phyloP scores from a whole-genome alignment of 2,113 vertebrate genomes.

The Oreotrochilus melanogaster region DNA sequence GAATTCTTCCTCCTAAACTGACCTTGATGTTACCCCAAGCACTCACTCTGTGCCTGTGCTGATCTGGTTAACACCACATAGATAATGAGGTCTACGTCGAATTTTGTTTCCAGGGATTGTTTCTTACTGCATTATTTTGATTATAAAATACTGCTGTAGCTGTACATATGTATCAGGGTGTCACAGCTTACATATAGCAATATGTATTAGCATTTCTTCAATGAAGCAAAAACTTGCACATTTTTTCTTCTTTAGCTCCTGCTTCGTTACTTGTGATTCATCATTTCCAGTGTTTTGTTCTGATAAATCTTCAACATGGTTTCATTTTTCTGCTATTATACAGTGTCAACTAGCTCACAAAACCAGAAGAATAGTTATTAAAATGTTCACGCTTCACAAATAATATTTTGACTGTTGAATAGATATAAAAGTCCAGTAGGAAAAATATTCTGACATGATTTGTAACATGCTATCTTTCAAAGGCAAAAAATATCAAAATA shows the following conservation, averaged over 20 bases:
- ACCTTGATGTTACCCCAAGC: background rate
- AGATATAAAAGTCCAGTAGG: slow-evolving; percentile 68
- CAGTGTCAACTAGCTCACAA: slow-evolving; percentile 62
- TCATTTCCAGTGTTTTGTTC: slow-evolving; percentile 64
- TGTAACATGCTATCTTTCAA: slow-evolving; percentile 66
- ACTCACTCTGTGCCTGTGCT: background rate
- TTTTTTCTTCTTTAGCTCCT: slow-evolving; percentile 42
- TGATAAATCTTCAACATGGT: slow-evolving; percentile 47
- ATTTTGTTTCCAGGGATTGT: background rate
- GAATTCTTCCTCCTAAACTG: background rate
- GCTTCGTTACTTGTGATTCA: slow-evolving; percentile 68
- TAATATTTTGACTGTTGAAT: slow-evolving; percentile 64
- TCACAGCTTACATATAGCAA: slow-evolving; percentile 18
- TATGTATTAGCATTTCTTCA: slow-evolving; percentile 61
- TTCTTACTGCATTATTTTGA: slow-evolving; percentile 8
- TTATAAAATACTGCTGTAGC: slow-evolving; percentile 19
- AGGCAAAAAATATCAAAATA: slow-evolving; percentile 62
- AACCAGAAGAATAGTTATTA: slow-evolving; percentile 68
- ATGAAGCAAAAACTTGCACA: slow-evolving; percentile 50
- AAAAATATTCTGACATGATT: slow-evolving; percentile 73
- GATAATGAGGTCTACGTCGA: slow-evolving; percentile 31
- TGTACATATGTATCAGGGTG: slow-evolving; percentile 15
- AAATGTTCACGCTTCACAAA: slow-evolving; percentile 70
- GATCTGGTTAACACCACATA: slow-evolving; percentile 31
- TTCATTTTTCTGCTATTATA: slow-evolving; percentile 64